Evolutionary conservation across 2,113 vertebrate genomes (phyloP), one percentile per base, ranked within the genome.

Genomic region (Catharus minimus): DNA sequence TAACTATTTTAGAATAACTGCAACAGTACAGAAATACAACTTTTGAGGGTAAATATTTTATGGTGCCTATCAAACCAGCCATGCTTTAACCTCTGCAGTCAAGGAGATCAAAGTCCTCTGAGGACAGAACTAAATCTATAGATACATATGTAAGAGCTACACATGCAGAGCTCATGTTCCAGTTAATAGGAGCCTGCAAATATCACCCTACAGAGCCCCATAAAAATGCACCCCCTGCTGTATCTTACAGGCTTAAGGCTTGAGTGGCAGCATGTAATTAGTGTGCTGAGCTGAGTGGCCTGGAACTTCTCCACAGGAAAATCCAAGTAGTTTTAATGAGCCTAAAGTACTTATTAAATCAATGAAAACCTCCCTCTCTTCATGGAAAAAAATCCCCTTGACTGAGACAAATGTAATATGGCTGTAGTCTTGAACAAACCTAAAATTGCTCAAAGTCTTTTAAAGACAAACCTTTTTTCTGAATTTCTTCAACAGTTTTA

Each of bases 191-290:
- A 60, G 68, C 60, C 41, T 13, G 41, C 32, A 62, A 49, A 57
- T 52, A 79, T n/a, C 18, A 7, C 36, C 62, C 85, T 30, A 32
- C 15, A 28, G 62, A 83, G 60, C 44, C 47, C 44, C 7, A 47
- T 15, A 68, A 74, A 94, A 78, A 80, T 5, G n/a, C 22, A 47
- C 30, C 46, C 49, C 57, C 58, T 22, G 16, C 32, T 41, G 49
- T 28, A 56, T 6, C 19, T 43, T 43, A 55, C 61, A 88, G 83
- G 76, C 68, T 88, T n/a, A 55, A 58, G 15, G 49, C 69, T 74
- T 46, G 74, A 95, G 47, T 47, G 82, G 71, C 82, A 92, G 66
- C 50, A 46, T 21, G 38, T 76, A 74, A 94, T 91, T n/a, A 86
- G 26, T 6, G 46, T 38, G 78, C 57, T 74, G 22, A 71, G 32